Percentiles rank a stretch among this genome's conserved stretches.
These are phyloP conservation scores for Chrysopilus asiliformis DNA, from an alignment of 2,888 invertebrate species.

Conservation along the genomic window DNA sequence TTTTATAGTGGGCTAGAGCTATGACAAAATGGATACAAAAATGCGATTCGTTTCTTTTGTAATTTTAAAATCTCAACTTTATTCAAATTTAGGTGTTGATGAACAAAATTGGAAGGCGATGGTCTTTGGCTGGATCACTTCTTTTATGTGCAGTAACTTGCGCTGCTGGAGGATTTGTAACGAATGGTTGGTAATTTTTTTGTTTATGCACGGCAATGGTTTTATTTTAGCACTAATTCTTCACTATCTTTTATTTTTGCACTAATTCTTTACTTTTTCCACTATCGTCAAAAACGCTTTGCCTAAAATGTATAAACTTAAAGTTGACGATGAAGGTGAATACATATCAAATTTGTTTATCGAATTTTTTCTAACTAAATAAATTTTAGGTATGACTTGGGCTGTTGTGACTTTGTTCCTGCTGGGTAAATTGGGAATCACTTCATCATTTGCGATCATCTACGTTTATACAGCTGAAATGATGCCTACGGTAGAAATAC, in stretches of 20 bases:
- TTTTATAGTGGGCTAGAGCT: too few relatives aligned
- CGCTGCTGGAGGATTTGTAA: slow-evolving; percentile 41
- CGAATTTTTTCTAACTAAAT: slow-evolving; percentile 17
- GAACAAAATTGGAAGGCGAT: slow-evolving; percentile 39
- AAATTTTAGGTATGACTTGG: slow-evolving; percentile 41
- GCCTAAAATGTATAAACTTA: too few relatives aligned
- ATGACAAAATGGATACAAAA: too few relatives aligned
- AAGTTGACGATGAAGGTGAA: not conserved
- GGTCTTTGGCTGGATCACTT: slow-evolving; percentile 40
- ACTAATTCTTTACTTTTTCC: too few relatives aligned
- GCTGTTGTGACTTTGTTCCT: slow-evolving; percentile 43
- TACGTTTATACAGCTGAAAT: slow-evolving; percentile 44
- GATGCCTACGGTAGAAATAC: slow-evolving; percentile 30
- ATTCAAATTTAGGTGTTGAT: slow-evolving; percentile 36
- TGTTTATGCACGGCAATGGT: too few relatives aligned
- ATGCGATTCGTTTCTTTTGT: too few relatives aligned
- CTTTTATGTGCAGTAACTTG: slow-evolving; percentile 42
- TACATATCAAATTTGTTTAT: slow-evolving; percentile 1
- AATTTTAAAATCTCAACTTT: not conserved
- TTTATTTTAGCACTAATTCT: too few relatives aligned
- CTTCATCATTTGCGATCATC: slow-evolving; percentile 47
- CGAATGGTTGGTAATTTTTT: slow-evolving; percentile 29
- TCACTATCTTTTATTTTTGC: too few relatives aligned
- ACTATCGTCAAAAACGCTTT: too few relatives aligned
- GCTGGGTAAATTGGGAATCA: slow-evolving; percentile 48